Base-by-base conservation (phyloP, 2,797 vertebrate species). In the Glossophaga mutica region DNA sequence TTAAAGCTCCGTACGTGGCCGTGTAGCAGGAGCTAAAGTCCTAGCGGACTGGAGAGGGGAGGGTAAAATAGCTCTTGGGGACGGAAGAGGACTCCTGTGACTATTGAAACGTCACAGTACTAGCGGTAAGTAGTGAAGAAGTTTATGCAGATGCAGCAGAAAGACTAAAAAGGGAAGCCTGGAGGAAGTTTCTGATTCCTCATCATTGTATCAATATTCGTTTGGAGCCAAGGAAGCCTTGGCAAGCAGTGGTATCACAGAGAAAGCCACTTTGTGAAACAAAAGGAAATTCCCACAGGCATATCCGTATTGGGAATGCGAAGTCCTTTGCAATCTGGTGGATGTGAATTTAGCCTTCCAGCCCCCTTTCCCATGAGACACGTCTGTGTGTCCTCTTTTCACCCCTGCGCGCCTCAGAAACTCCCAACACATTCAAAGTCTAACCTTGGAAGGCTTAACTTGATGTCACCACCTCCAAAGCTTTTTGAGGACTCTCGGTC, bases 301-400 rank as follows among this genome's bases (percentile, higher is more conserved):
- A n/a, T 68, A 73, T 46, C 84, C 84, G 93, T 87, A 84, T 94
- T 97, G 67, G 87, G 91, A 94, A 87, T 93, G 57, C 15, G 1
- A 74, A 87, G 77, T 59, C 52, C 76, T 93, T 81, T 82, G 59
- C 76, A 37, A 6, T 65, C 32, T 62, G 37, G 11, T 32, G 65
- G 74, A 12, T 39, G 11, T 48, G 89, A 78, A 52, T 39, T 85
- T 85, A 83, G 62, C 48, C 34, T 57, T 71, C 70, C 44, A 32
- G 50, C 67, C 74, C 37, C 57, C 19, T 88, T 83, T 89, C 50
- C 79, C 86, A 1, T 8, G 55, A 74, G 62, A 52, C 59, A 8
- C 4, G 1, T 39, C 55, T 34, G 12, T 14, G 1, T 6, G n/a
- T 14, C 77, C 74, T 68, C 8, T 42, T 52, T 87, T 68, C 89